phyloP scores from a whole-genome alignment of 2,113 vertebrate genomes.

The Mellivora capensis region DNA sequence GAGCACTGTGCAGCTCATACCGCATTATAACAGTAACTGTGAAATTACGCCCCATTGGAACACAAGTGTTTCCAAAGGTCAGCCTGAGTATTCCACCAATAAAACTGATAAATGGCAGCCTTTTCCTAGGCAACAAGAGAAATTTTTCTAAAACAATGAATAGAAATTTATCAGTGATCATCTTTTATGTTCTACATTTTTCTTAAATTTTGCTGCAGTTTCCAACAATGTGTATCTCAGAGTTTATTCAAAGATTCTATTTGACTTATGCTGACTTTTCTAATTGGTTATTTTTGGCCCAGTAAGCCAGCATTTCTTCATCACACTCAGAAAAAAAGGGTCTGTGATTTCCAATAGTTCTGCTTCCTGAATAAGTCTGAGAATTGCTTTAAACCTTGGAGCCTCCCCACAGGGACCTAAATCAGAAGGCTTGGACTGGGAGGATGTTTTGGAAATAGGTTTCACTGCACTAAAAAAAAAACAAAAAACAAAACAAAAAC shows the following conservation, averaged over 20 bases:
- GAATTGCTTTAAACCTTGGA: constrained; percentile 2
- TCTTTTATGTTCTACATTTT: background rate
- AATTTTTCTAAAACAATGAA: background rate
- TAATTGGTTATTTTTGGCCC: constrained; percentile 8
- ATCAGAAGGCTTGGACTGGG: background rate
- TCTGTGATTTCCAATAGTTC: background rate
- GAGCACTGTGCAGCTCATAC: background rate
- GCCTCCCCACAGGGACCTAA: background rate
- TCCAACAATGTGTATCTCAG: background rate
- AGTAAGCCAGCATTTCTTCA: background rate
- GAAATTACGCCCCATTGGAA: background rate
- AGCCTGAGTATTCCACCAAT: background rate
- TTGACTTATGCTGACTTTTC: background rate
- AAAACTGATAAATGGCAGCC: background rate
- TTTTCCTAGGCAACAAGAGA: background rate
- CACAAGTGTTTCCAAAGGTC: background rate
- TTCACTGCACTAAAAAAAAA: background rate
- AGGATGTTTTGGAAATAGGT: background rate
- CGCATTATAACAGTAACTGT: background rate
- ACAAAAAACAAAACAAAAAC: background rate
- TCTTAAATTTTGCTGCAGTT: background rate
- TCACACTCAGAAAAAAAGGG: background rate
- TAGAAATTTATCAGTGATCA: background rate
- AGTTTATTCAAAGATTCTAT: background rate
- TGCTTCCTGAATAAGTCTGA: constrained; percentile 15